Evolutionary conservation across 2,797 vertebrate genomes (phyloP), one percentile per base, ranked within the genome.

Genomic region (Chaunax sp.): DNA sequence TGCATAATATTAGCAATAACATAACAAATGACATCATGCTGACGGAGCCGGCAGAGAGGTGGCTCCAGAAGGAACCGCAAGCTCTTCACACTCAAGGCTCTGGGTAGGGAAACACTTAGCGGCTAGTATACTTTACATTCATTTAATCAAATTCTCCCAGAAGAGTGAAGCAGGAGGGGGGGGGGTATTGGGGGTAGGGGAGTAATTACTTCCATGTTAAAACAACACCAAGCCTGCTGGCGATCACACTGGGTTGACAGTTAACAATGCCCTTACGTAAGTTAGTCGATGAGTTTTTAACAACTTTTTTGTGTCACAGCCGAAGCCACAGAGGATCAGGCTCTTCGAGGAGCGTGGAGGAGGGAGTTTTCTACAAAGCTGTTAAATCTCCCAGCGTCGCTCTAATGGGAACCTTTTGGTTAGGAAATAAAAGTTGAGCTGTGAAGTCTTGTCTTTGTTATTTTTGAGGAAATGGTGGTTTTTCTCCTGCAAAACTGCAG

Each of bases 201-300:
- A 80, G 80, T 87, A 89, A 91, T 91, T 88, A 90, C 81, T 86
- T 87, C 83, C 85, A 89, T 69, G 59, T 90, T 91, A 86, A 88
- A 87, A 88, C 80, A 91, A 90, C 85, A 89, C 22, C 15, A 12
- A 58, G 80, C 72, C 80, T 70, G 84, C 81, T 71, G 77, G 77
- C 59, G 54, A 86, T 82, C 56, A 22, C 41, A 18, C 58, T 30
- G 73, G 77, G 81, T 65, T 44, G 66, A 78, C 76, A 41, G 70
- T 80, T 87, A 87, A 87, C 77, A 72, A 85, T 60, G 72, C 52
- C 50, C 64, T 89, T 88, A 88, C 73, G 67, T 87, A 88, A 92
- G 71, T 64, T 16, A 64, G 56, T 63, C 40, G 37, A 77, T 62
- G 58, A 75, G 52, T 69, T 79, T 88, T 82, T 59, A 55, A 67